Conservation (phyloP, 2,797 vertebrate genomes). For the Austrolebias charrua region DNA sequence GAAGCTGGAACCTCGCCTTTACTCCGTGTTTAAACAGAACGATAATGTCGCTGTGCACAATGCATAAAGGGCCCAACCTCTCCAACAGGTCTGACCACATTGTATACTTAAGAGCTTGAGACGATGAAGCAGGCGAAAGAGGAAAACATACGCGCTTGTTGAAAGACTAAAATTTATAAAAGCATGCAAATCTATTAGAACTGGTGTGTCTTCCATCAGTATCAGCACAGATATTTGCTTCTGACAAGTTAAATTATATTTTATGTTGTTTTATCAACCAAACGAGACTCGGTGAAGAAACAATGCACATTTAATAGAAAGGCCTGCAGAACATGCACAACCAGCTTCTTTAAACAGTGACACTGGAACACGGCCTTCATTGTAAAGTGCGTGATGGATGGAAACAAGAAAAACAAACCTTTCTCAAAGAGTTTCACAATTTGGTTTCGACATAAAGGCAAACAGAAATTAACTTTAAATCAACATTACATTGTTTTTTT, state of each 20-base stretch:
- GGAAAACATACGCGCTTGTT: neutral
- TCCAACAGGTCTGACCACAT: constrained; percentile 63
- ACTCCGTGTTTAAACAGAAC: constrained; percentile 30
- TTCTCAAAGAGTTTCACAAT: constrained; percentile 33
- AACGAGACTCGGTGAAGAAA: constrained; percentile 16
- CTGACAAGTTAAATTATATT: neutral
- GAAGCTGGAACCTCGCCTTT: constrained; percentile 4
- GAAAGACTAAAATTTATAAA: too few species aligned
- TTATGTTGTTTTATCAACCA: neutral
- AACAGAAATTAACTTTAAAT: neutral
- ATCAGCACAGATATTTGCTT: neutral
- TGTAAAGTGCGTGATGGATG: constrained; percentile 50
- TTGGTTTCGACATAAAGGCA: neutral
- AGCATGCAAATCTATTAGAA: too few species aligned
- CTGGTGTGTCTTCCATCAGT: too few species aligned
- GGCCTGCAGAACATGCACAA: constrained; percentile 29
- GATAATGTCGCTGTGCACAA: constrained; percentile 46
- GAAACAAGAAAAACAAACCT: neutral
- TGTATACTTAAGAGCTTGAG: constrained; percentile 30
- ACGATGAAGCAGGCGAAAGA: neutral
- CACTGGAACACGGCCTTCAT: neutral
- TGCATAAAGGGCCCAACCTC: constrained; percentile 21
- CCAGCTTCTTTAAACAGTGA: constrained; percentile 12
- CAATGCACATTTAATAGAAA: constrained; percentile 52
- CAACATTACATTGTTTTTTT: neutral